Percentiles rank a stretch among this genome's conserved stretches.
Evolutionary conservation across 2,113 vertebrate genomes (phyloP).

Genomic region (Prunella fulvescens): DNA sequence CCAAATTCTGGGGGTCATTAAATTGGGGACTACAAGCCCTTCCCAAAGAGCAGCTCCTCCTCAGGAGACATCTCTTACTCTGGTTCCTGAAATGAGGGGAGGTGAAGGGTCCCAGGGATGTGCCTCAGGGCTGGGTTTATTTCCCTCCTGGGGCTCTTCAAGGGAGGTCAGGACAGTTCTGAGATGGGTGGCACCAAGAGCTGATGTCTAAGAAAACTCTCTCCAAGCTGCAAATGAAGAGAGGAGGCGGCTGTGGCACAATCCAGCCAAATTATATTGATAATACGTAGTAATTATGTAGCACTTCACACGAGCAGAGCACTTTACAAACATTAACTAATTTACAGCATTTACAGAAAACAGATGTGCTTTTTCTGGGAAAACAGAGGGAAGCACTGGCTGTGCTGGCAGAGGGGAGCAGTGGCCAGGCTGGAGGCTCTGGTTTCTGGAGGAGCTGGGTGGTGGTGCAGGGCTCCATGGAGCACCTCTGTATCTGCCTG

Average conservation of each 20-base stretch:
- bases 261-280: constrained; percentile 64
- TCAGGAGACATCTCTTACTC: not conserved
- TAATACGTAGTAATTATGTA: constrained; percentile 48
- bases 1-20: fast-evolving
- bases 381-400: not conserved
- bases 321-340: constrained; percentile 69
- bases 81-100: not conserved
- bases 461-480: not conserved
- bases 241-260: constrained; percentile 6
- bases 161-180: not conserved
- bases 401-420: not conserved
- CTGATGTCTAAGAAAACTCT: not conserved
- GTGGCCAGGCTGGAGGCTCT: not conserved
- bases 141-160: not conserved
- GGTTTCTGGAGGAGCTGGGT: not conserved
- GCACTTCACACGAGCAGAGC: constrained; percentile 57
- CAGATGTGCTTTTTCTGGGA: not conserved
- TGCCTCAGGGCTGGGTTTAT: not conserved
- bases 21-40: fast-evolving
- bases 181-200: not conserved
- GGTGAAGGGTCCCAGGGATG: not conserved
- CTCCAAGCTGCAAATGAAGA: not conserved
- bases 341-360: constrained; percentile 64
- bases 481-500: not conserved
- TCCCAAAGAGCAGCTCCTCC: not conserved